A percentile compares a stretch with the other conserved stretches of the same genome.
Evolutionary conservation across 1,140 invertebrate species (phyloP).

Genomic region (Anoplolepis gracilipes): DNA sequence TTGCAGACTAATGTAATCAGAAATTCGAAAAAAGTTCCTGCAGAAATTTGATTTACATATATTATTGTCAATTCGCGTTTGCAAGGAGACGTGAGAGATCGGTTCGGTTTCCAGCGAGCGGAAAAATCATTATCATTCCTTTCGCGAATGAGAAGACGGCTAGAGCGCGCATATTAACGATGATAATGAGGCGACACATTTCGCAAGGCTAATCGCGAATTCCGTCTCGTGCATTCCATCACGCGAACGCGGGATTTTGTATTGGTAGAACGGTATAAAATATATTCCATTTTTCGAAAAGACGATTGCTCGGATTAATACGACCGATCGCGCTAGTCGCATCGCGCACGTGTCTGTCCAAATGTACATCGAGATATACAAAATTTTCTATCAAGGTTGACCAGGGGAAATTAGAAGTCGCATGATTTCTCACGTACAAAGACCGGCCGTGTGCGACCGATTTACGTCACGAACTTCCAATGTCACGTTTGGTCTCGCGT

Average conservation of each 20-base stretch:
- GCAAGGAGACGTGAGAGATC: not conserved
- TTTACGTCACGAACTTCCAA: not conserved
- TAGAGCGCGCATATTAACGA: constrained; percentile 1
- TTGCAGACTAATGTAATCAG: not conserved
- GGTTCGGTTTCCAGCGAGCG: not conserved
- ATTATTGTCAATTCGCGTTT: not conserved
- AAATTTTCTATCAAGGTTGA: constrained; percentile 11
- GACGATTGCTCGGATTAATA: too few relatives aligned
- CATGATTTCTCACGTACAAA: constrained; percentile 18
- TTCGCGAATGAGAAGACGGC: not conserved
- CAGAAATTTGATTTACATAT: not conserved
- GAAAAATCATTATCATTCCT: not conserved
- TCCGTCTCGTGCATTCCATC: constrained; percentile 21
- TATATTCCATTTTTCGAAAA: not conserved
- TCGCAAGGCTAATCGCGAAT: constrained; percentile 5
- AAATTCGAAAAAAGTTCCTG: not conserved
- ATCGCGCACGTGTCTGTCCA: not conserved
- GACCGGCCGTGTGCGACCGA: not conserved
- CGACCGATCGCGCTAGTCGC: constrained; percentile 2
- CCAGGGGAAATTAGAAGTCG: not conserved
- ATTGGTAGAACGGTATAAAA: not conserved
- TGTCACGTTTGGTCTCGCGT: not conserved
- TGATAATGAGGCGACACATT: constrained; percentile 42
- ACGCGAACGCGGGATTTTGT: constrained; percentile 21
- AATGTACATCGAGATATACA: not conserved